Percentiles rank a stretch among this genome's conserved stretches.
phyloP scores from a whole-genome alignment of 2,113 vertebrate species.

The Riparia riparia region DNA sequence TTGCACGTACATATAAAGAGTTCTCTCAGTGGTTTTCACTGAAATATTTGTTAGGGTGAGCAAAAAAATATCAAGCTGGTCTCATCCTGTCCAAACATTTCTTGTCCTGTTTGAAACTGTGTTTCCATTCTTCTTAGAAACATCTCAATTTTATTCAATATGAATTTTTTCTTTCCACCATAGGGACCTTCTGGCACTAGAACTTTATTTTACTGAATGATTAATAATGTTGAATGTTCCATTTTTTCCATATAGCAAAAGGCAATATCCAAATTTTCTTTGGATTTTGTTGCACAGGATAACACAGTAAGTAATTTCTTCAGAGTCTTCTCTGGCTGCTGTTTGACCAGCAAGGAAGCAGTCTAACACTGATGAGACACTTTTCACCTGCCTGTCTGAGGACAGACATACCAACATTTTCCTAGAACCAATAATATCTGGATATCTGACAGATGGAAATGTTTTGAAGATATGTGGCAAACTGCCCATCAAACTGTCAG shows the following conservation, averaged over 20 bases:
- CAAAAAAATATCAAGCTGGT: neutral
- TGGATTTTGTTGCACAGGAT: neutral
- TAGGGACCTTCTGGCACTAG: neutral
- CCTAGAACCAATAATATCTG: neutral
- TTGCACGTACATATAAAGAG: neutral
- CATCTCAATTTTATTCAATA: neutral
- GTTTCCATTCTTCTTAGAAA: neutral
- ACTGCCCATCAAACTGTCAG: neutral
- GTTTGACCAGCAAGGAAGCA: neutral
- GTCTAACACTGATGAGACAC: accelerated
- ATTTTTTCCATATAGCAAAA: neutral
- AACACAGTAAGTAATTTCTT: neutral
- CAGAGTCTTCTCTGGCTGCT: neutral
- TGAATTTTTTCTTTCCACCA: neutral
- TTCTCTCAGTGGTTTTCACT: neutral
- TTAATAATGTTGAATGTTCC: neutral
- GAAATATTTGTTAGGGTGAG: neutral
- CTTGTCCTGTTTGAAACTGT: neutral
- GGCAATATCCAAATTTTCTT: neutral
- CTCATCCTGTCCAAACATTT: neutral
- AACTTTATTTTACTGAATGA: neutral
- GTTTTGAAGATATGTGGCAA: neutral
- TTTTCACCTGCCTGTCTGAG: neutral
- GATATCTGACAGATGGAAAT: neutral
- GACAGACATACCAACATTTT: neutral